These are phyloP conservation scores for Argya squamiceps DNA, from an alignment of 2,797 vertebrate species.

Conservation along the genomic window DNA sequence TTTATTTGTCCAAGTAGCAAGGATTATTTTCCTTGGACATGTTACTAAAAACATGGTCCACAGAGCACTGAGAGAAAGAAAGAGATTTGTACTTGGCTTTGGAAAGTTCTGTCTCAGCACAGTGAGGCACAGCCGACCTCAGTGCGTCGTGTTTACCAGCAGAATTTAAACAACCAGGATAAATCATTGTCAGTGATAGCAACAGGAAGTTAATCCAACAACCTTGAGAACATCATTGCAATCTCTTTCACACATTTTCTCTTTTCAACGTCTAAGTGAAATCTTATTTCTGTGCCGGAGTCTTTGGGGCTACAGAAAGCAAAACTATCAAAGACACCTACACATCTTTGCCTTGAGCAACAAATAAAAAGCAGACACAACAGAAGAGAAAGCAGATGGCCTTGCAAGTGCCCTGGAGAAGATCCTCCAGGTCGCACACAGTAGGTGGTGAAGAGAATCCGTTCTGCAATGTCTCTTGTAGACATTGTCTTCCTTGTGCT, in stretches of 20 bases:
- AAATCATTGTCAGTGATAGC: slow-evolving; percentile 53
- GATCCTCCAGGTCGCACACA: background rate
- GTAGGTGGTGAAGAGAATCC: slow-evolving; percentile 1
- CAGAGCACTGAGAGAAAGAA: background rate
- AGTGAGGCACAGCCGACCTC: background rate
- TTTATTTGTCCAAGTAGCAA: background rate
- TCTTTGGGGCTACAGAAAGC: slow-evolving; percentile 20
- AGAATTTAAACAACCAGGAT: slow-evolving; percentile 55
- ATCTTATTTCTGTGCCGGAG: slow-evolving; percentile 1
- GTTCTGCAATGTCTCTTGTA: background rate
- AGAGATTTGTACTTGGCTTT: background rate
- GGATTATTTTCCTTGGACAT: background rate
- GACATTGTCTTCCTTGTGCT: background rate
- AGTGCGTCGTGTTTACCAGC: background rate
- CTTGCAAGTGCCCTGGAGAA: slow-evolving; percentile 7
- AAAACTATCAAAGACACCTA: slow-evolving; percentile 24
- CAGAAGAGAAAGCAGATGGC: slow-evolving; percentile 36
- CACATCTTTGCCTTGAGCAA: background rate
- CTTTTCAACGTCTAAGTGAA: slow-evolving; percentile 1
- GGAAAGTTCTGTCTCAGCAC: background rate
- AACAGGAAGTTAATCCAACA: slow-evolving; percentile 35
- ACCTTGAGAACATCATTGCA: slow-evolving; percentile 32
- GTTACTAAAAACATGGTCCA: background rate
- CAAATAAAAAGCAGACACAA: slow-evolving; percentile 1
- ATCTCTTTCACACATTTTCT: slow-evolving; percentile 51